Base-by-base conservation (phyloP, 2,888 invertebrate genomes). In the Eilema depressum region DNA sequence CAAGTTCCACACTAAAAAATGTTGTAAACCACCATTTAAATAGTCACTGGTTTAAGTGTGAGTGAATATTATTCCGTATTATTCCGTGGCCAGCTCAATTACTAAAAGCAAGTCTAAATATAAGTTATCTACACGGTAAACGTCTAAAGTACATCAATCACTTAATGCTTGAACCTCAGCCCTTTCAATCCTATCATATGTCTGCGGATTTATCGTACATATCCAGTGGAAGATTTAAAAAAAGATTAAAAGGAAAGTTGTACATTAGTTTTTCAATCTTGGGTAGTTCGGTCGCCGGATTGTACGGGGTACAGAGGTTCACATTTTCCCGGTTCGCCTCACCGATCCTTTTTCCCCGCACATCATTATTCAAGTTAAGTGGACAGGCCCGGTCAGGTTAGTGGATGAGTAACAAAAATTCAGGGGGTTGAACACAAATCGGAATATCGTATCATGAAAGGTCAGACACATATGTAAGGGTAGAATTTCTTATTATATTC, bases 331-430 rank as follows among this genome's bases (percentile, higher is more conserved):
- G 89, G 87, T 88, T 89, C 91, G 88, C 86, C 88, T 88, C 85
- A 80, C 83, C 84, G 85, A 88, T 86, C 90, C 91, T 86, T 90
- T 91, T 88, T 83, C 86, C 87, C 88, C 91, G 85, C 91, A 92
- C 92, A 91, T 93, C 93, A 93, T 94, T 94, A 94, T 92, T 93
- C 93, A 93, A 91, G 90, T 90, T 92, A 93, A 93, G 92, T 93
- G 93, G 93, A 92, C 91, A 89, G 91, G 82, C 84, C 87, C 86
- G 89, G 90, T 89, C 88, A 90, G 89, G 91, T 90, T 89, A 89
- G 90, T 86, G 89, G 89, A 90, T 91, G 91, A 88, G 91, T 91
- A 91, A 93, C 90, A 89, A 89, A 92, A 90, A 90, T 88, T 88
- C 86, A 85, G 86, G 84, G 83, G 86, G 82, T 84, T 82, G 84